Conservation (phyloP, 2,113 vertebrate genomes). For the Oncorhynchus mykiss region DNA sequence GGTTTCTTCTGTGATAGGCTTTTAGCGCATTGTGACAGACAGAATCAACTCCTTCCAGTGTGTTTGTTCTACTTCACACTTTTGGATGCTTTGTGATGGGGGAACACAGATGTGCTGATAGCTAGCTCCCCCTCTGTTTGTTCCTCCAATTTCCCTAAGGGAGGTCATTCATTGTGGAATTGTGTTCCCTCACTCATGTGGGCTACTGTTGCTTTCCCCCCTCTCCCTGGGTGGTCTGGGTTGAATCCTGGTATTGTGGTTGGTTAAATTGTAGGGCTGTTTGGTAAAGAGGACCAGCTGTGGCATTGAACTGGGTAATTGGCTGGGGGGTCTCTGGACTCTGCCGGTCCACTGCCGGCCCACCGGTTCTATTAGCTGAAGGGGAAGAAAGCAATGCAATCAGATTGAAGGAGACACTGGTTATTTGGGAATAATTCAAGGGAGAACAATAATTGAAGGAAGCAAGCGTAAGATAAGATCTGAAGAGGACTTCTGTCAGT, state of each 20-base stretch:
- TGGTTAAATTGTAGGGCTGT: background rate
- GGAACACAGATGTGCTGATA: too few species aligned
- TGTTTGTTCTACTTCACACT: too few species aligned
- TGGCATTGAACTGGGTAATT: constrained; percentile 12
- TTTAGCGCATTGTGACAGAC: too few species aligned
- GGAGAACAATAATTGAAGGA: background rate
- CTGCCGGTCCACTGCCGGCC: background rate
- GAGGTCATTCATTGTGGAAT: background rate
- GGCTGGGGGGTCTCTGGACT: background rate
- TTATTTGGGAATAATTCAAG: background rate
- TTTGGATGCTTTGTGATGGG: too few species aligned
- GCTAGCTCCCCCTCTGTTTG: background rate
- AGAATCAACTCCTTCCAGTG: too few species aligned
- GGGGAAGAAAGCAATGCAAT: background rate
- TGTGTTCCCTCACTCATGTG: background rate
- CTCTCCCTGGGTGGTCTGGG: background rate
- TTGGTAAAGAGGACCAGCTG: constrained; percentile 3
- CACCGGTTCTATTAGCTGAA: background rate
- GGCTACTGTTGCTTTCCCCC: background rate
- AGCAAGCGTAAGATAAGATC: background rate
- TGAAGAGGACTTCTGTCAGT: background rate
- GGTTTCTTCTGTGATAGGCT: too few species aligned
- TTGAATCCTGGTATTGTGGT: too few species aligned
- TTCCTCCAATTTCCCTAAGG: background rate
- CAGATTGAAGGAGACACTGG: constrained; percentile 1